Evolutionary conservation across 2,113 vertebrate species (phyloP), one percentile per base, ranked within the genome.

Genomic region (Leptocoma aspasia): DNA sequence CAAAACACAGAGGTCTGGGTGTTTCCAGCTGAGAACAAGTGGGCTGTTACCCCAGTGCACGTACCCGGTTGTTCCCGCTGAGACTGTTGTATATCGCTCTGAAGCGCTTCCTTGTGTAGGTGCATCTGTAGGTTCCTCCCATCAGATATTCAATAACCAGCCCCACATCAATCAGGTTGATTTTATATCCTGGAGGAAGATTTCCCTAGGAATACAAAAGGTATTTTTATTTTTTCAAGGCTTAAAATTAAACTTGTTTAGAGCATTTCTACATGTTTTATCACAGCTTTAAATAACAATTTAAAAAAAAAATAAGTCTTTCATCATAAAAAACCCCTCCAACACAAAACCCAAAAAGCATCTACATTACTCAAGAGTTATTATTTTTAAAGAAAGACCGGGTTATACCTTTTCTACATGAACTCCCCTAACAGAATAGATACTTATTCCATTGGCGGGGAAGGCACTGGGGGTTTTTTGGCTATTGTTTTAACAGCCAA

Each of bases 51-150:
- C 22, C 79, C 47, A 9, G 37, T 6, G 59, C n/a, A 97, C 97
- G 73, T 98, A 99, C 99, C 98, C 99, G 98, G 69, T 84, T 99
- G 98, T 98, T 99, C 84, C 99, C 99, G 33, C 99, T 99, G 92
- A 99, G 99, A 89, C 99, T 99, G 95, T 99, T 99, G 98, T 99
- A 99, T 95, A 99, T 99, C 24, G 99, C 98, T 92, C 99, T 92
- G 68, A 99, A 99, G 92, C 99, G 99, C 88, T 99, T 99, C 93
- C 99, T 98, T 44, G 99, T 99, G 26, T 99, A 99, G 83, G 99
- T 99, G 95, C 99, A 99, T 92, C 99, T 98, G 95, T 99, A 99
- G 57, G 99, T 99, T 95, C 99, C 99, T 79, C 99, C 99, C 99
- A 99, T 99, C 90, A 99, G 98, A 95, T 98, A 99, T 90, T 99